A percentile compares a stretch with the other conserved stretches of the same genome.
Evolutionary conservation across 2,113 vertebrate genomes (phyloP).

Genomic region (Actenoides hombroni): DNA sequence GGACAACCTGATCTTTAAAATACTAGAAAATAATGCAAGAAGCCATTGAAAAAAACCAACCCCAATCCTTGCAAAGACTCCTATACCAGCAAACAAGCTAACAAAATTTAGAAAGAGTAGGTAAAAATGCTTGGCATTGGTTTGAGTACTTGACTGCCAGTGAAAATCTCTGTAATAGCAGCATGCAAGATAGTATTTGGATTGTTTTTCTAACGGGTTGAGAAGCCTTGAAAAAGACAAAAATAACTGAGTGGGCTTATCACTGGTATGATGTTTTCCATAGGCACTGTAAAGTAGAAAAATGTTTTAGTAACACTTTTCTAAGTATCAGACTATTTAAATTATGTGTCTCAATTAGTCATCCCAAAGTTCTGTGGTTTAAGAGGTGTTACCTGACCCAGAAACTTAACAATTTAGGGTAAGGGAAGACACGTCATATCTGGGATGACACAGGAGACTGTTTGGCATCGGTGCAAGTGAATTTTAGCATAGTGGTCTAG

Average conservation of each 20-base stretch:
- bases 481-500: not conserved
- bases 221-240: not conserved
- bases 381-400: constrained; percentile 15
- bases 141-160: not conserved
- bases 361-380: not conserved
- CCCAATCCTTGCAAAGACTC: not conserved
- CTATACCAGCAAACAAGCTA: not conserved
- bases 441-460: not conserved
- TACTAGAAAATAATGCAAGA: not conserved
- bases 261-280: not conserved
- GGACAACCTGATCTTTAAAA: not conserved
- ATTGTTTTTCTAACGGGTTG: not conserved
- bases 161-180: not conserved
- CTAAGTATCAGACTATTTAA: not conserved
- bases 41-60: not conserved
- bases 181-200: not conserved
- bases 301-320: not conserved
- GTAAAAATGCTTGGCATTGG: not conserved
- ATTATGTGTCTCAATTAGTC: not conserved
- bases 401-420: not conserved
- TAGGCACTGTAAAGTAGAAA: not conserved
- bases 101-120: not conserved
- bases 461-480: not conserved
- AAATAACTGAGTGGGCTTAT: not conserved
- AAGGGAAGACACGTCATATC: not conserved